Conservation (phyloP, 2,113 vertebrate genomes). For the Scophthalmus maximus region DNA sequence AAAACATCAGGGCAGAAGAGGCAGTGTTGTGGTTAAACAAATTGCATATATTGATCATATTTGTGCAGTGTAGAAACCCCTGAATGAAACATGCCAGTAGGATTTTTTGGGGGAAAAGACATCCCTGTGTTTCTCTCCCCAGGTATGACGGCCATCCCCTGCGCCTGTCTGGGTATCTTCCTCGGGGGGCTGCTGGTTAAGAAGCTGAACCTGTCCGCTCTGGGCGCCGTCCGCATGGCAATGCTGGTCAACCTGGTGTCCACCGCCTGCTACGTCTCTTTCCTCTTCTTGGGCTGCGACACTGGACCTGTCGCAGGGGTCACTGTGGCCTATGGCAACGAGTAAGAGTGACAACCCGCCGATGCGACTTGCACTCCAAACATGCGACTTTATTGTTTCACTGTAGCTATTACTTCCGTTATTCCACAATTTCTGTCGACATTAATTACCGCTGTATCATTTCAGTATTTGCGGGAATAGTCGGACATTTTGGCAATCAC, state of each 20-base stretch:
- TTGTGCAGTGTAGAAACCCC: no score
- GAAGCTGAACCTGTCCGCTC: slow-evolving; percentile 81
- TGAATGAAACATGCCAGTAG: not conserved
- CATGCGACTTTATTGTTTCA: not conserved
- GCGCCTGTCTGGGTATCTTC: slow-evolving; percentile 84
- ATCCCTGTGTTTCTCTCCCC: slow-evolving; percentile 3
- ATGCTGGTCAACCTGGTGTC: slow-evolving; percentile 84
- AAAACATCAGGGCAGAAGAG: not conserved
- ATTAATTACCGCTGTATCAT: not conserved
- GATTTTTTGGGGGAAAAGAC: not conserved
- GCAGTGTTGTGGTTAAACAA: not conserved
- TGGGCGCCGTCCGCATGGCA: slow-evolving; percentile 82
- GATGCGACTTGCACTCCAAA: not conserved
- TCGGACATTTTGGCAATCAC: not conserved
- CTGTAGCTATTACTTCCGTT: no score
- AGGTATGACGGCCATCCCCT: slow-evolving; percentile 86
- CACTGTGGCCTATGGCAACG: slow-evolving; percentile 80
- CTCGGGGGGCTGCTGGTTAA: slow-evolving; percentile 83
- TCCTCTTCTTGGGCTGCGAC: slow-evolving; percentile 84
- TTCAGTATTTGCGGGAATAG: not conserved
- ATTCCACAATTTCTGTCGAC: no score
- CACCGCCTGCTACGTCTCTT: slow-evolving; percentile 82
- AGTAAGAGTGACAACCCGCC: slow-evolving; percentile 63
- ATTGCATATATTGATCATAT: no score
- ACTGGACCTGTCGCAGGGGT: slow-evolving; percentile 83